Evolutionary conservation across 2,113 vertebrate species (phyloP).

Genomic region (Carollia perspicillata): DNA sequence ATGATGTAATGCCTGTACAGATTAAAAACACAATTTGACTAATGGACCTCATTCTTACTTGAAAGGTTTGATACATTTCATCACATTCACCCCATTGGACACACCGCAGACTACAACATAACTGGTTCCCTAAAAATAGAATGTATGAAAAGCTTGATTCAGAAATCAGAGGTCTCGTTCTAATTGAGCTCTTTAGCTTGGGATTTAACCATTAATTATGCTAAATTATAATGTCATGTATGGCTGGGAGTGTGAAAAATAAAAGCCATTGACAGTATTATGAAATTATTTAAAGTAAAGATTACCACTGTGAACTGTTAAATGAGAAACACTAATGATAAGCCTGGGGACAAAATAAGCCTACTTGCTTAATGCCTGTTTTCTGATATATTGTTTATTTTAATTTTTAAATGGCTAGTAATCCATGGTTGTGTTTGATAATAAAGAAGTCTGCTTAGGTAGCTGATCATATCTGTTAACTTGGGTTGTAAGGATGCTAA

Average conservation of each 20-base stretch:
- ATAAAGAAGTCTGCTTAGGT: neutral
- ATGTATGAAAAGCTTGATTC: constrained; percentile 50
- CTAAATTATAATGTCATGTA: neutral
- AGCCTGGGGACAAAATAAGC: neutral
- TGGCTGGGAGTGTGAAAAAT: neutral
- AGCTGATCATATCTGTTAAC: neutral
- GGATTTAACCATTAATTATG: neutral
- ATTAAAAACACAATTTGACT: constrained; percentile 76
- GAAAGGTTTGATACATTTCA: constrained; percentile 67
- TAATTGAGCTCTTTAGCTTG: neutral
- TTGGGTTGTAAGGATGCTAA: neutral
- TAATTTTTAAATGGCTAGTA: neutral
- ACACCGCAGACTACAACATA: constrained; percentile 39
- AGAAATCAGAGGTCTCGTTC: constrained; percentile 62
- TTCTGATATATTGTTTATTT: neutral
- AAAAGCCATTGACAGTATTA: neutral
- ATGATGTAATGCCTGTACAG: constrained; percentile 80
- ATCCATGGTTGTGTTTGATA: constrained; percentile 28
- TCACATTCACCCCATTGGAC: constrained; percentile 65
- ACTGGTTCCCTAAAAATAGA: constrained; percentile 73
- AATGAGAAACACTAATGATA: neutral
- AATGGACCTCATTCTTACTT: constrained; percentile 59
- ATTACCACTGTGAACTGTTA: neutral
- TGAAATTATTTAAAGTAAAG: neutral
- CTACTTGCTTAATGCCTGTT: neutral